Base-by-base conservation (phyloP, 64 coral and sea anemone species). In the Porites australiensis region DNA sequence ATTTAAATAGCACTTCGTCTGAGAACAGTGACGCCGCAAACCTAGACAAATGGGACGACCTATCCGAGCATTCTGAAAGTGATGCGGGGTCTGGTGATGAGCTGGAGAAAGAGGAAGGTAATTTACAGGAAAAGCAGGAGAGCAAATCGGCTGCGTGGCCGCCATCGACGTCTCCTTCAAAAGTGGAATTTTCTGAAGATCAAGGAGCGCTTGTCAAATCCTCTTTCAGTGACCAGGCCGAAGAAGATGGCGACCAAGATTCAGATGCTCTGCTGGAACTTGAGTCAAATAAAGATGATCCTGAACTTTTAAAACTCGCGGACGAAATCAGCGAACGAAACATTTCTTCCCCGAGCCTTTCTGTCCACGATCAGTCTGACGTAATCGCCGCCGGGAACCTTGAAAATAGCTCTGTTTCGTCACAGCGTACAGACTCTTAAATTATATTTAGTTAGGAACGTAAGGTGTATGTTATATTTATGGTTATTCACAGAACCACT, bases 1-100 rank as follows among this genome's bases (percentile, higher is more conserved):
- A 98, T 61, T 89, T 98, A 54, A 95, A 98, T 69, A 98, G 96
- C 58, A 88, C 96, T 2, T 95, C 96, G 10, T 95, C 96, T 54
- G 96, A 98, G 90, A 93, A 93, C 44, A 96, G 95, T 73, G 84
- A 81, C 2, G 77, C 77, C 4, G 48, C 87, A 3, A 88, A 77
- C 48, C 20, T 89, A 7, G 87, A 96, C 13, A 92, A 93, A 43
- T 89, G 88, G 93, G 87, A 90, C 67, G 83, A 82, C 9, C 82
- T 93, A 37, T 93, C 95, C 58, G 80, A 93, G 51, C n/a, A 62
- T 37, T 72, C 77, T n/a, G 79, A 83, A 3, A 43, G 74, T 4
- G 67, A 65, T 5, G 80, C 62, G 53, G 44, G 60, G 55, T 53
- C 55, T 75, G 70, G 18, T 13, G 20, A 64, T 62, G 65, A 83